These are phyloP conservation scores for Rhinophrynus dorsalis DNA, from an alignment of 2,797 vertebrate species.

Conservation along the genomic window DNA sequence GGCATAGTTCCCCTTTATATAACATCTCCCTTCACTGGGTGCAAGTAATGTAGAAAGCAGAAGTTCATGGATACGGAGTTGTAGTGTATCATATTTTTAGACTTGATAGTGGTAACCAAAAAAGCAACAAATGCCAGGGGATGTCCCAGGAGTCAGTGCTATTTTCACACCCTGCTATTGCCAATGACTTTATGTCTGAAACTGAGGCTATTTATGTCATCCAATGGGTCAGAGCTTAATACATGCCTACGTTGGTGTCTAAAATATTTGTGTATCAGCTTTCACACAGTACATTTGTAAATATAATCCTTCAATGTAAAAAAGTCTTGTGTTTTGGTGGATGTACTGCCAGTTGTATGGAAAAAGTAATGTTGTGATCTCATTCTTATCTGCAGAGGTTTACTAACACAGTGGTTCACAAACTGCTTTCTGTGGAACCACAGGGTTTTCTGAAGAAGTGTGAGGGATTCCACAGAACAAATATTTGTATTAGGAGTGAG, in stretches of 20 bases:
- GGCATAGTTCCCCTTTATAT: too few species aligned
- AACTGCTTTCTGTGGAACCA: too few species aligned
- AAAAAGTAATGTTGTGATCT: too few species aligned
- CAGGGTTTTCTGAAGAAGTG: too few species aligned
- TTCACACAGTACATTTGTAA: not conserved
- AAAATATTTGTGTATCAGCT: not conserved
- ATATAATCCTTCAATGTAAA: not conserved
- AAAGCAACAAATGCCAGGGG: conserved; percentile 18
- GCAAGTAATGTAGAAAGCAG: too few species aligned
- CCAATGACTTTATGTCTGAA: conserved; percentile 9
- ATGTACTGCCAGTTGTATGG: too few species aligned
- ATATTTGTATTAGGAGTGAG: too few species aligned
- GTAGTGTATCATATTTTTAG: not conserved
- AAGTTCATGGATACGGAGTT: too few species aligned
- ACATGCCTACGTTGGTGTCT: not conserved
- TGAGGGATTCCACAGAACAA: too few species aligned
- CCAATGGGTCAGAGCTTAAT: conserved; percentile 4
- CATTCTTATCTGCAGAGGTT: too few species aligned
- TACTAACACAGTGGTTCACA: too few species aligned
- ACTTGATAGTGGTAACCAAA: not conserved
- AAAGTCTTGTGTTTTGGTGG: not conserved
- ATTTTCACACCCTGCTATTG: conserved; percentile 4
- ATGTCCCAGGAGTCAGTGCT: conserved; percentile 17
- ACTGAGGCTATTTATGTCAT: conserved; percentile 19
- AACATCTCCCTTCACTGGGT: too few species aligned